Conservation (phyloP, 2,888 invertebrate species). For the Tortricodes alternella region DNA sequence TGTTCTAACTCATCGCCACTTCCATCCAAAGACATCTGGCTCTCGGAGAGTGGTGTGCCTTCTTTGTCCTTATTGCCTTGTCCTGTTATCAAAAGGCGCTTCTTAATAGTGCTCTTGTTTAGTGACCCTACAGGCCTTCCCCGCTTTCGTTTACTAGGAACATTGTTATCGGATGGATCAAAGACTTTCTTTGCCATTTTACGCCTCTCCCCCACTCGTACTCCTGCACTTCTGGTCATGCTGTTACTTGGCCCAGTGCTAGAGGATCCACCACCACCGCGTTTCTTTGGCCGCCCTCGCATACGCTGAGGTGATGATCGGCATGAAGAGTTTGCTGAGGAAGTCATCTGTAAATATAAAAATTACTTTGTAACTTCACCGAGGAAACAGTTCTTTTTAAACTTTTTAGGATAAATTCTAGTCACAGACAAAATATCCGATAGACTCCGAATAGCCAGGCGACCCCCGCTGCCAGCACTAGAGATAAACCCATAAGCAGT, state of each 20-base stretch:
- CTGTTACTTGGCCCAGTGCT: constrained; percentile 53
- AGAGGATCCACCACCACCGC: constrained; percentile 54
- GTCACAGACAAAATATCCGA: too few relatives aligned
- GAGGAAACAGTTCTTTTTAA: too few relatives aligned
- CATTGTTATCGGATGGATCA: constrained; percentile 92
- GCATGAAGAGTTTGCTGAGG: constrained; percentile 77
- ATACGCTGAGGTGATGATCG: constrained; percentile 75
- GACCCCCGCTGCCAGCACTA: too few relatives aligned
- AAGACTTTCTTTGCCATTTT: constrained; percentile 93
- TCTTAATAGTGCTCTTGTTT: constrained; percentile 83
- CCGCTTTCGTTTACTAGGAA: constrained; percentile 87
- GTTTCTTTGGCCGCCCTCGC: constrained; percentile 72
- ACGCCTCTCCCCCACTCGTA: constrained; percentile 83
- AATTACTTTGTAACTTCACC: too few relatives aligned
- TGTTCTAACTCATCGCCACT: constrained; percentile 74
- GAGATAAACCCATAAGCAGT: too few relatives aligned
- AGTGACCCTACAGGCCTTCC: constrained; percentile 85
- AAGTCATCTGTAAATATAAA: constrained; percentile 73
- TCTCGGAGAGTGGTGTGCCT: constrained; percentile 64
- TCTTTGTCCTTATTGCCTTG: constrained; percentile 58
- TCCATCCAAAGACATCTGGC: constrained; percentile 67
- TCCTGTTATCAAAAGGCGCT: constrained; percentile 63
- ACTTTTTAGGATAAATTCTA: too few relatives aligned
- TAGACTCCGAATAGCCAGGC: too few relatives aligned
- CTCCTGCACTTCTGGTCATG: constrained; percentile 60